Evolutionary conservation across 2,113 vertebrate genomes (phyloP), one percentile per base, ranked within the genome.

Genomic region (Scomber japonicus): DNA sequence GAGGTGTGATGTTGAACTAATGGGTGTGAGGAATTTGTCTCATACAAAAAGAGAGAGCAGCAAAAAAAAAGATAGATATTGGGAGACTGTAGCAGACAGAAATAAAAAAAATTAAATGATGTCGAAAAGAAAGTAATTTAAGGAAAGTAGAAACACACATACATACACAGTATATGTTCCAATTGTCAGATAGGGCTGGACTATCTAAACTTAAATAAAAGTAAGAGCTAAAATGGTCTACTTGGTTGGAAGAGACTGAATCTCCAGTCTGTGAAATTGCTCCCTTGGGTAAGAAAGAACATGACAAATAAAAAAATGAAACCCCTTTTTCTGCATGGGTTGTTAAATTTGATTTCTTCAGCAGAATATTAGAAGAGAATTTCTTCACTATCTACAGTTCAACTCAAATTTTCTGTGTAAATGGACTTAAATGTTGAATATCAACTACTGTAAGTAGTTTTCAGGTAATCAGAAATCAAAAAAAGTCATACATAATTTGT

Each of bases 21-120:
- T 82, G 82, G 82, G 85, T 87, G 92, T 79, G 83, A 88, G 67
- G 59, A 80, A 76, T 80, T 27, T 75, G 61, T 75, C 76, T 90
- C 45, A 21, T 68, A 51, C 24, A 40, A 35, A 54, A 64, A 80
- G 56, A 57, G 19, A 53, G 24, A 63, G 45, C 24, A 67, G 68
- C 6, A 27, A 27, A 80, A 7, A 7, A 19, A 51, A 3, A 27
- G 30, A n/a, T 13, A 35, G 31, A 15, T 27, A 56, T 49, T 21
- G 17, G 57, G 15, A 17, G 50, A 16, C 15, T 53, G 1, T 21
- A 50, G 14, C 1, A 51, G 12, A 54, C 24, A 54, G 3, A 64
- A 50, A 64, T 2, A 2, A 45, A 9, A 30, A 24, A 46, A 24
- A 50, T 66, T 80, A 53, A 61, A 17, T 5, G 19, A 51, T 27